These are phyloP conservation scores for Platycheirus albimanus DNA, from an alignment of 2,888 invertebrate species.

Conservation along the genomic window DNA sequence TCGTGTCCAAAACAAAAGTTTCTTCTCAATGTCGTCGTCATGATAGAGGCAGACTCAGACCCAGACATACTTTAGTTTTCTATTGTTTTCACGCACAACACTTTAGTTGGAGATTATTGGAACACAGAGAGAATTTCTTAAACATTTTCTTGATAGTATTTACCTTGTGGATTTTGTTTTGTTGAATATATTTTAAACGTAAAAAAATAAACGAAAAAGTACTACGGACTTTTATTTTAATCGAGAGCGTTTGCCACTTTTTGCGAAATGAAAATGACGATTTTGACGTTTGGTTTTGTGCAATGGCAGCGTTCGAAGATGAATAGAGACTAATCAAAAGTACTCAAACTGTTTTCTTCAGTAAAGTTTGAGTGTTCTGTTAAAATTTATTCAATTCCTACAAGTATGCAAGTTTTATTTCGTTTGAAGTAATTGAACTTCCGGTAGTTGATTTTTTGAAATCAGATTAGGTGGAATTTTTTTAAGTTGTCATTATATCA, in stretches of 20 bases:
- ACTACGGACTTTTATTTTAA: constrained; percentile 24
- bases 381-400: background rate
- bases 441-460: too few relatives aligned
- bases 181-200: constrained; percentile 52
- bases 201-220: constrained; percentile 63
- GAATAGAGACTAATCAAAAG: accelerated
- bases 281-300: constrained; percentile 46
- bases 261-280: constrained; percentile 50
- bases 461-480: too few relatives aligned
- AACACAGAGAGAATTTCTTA: background rate
- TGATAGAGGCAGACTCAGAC: too few relatives aligned
- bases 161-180: constrained; percentile 50
- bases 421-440: too few relatives aligned
- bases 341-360: background rate
- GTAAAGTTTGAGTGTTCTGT: background rate
- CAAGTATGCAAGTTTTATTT: constrained; percentile 1
- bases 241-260: constrained; percentile 54
- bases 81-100: background rate
- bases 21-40: background rate
- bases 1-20: constrained; percentile 12
- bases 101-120: background rate
- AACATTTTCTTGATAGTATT: constrained; percentile 17
- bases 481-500: too few relatives aligned
- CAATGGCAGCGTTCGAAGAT: constrained; percentile 40
- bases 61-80: constrained; percentile 4